Base-by-base conservation (phyloP, 1,140 invertebrate genomes). In the Fopius arisanus region DNA sequence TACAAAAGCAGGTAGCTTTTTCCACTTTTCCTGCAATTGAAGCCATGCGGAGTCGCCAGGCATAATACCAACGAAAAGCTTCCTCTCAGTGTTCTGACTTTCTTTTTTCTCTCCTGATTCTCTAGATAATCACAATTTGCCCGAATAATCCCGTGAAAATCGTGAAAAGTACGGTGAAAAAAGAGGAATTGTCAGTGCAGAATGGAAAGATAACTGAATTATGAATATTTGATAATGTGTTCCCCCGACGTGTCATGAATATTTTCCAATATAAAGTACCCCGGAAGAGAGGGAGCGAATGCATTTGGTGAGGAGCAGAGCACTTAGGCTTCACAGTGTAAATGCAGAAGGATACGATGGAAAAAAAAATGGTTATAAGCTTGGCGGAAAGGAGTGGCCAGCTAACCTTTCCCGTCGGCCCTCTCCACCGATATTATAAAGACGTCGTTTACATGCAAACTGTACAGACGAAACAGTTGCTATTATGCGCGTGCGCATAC, bases 161-260 rank as follows among this genome's bases (percentile, higher is more conserved):
- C 43, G 5, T 19, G 7, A n/a, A 48, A 19, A 19, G 14, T 7
- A 5, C 9, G 7, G 14, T 4, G n/a, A 3, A 48, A 19, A n/a
- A 19, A 48, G 43, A 48, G 7, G 43, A n/a, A 16, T 48, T 74
- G 76, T 78, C 74, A 76, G 75, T 71, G 76, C 75, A 80, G 78
- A 79, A 79, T 78, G 77, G 76, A 77, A 75, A 76, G 75, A 51
- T 62, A 73, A 37, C 26, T 43, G 63, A 28, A 29, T 70, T 67
- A 43, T 48, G 40, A 29, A 48, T 48, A 48, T 48, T 48, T 48
- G 43, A 48, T 48, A 48, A 48, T 48, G 43, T 48, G 43, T 48
- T 19, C n/a, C n/a, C 5, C 14, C 14, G 16, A 48, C 43, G 43
- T 48, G 43, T 14, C 7, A 48, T 48, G 43, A 48, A 48, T 48